A percentile compares a stretch with the other conserved stretches of the same genome.
Evolutionary conservation across 2,797 vertebrate genomes (phyloP).

Genomic region (Gadopsis marmoratus): DNA sequence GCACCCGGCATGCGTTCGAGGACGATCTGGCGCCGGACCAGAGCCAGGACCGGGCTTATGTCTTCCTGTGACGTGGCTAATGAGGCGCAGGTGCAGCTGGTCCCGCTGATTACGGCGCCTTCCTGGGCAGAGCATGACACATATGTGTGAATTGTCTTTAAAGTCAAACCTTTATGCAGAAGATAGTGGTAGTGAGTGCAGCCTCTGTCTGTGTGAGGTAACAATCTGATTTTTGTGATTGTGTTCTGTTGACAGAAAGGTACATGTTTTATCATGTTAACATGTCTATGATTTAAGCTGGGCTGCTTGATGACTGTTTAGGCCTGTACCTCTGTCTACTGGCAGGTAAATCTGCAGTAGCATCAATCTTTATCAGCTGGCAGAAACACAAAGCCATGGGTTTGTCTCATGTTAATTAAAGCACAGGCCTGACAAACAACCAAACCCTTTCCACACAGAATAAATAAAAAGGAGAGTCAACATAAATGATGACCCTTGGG

Average conservation of each 20-base stretch:
- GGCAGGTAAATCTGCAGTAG: slow-evolving; percentile 26
- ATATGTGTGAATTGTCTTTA: neutral
- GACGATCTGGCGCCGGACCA: too few species aligned
- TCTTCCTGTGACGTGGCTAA: too few species aligned
- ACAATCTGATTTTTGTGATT: neutral
- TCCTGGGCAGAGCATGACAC: too few species aligned
- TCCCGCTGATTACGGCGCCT: too few species aligned
- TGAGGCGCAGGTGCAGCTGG: too few species aligned
- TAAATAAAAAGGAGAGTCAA: slow-evolving; percentile 26
- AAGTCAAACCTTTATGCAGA: neutral
- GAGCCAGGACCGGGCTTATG: too few species aligned
- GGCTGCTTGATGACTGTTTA: slow-evolving; percentile 4
- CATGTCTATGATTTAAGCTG: slow-evolving; percentile 3
- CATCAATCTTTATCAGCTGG: slow-evolving; percentile 9
- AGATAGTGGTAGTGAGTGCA: neutral
- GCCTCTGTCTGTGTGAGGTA: neutral
- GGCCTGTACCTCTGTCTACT: neutral
- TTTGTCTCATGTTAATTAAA: slow-evolving; percentile 18
- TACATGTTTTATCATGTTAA: neutral
- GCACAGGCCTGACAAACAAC: slow-evolving; percentile 17
- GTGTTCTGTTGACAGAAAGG: neutral
- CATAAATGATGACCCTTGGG: slow-evolving; percentile 22
- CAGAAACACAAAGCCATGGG: slow-evolving; percentile 5
- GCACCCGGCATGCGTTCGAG: too few species aligned
- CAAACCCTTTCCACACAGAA: slow-evolving; percentile 16